Evolutionary conservation across 1,140 invertebrate species (phyloP).

Genomic region (Zophobas atratus): DNA sequence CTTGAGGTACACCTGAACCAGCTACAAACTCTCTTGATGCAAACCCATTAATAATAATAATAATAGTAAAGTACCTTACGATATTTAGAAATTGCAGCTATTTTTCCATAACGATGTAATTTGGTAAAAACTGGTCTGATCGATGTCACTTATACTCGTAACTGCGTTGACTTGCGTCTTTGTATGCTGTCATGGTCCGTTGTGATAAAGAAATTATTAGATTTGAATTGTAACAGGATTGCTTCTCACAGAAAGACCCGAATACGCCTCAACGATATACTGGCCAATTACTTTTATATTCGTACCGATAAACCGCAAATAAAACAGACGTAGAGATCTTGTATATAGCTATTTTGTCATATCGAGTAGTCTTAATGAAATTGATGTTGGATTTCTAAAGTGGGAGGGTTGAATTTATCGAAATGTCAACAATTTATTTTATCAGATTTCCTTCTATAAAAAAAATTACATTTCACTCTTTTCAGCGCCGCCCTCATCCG

Average conservation of each 20-base stretch:
- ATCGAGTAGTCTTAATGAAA: conserved; percentile 32
- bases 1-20: too few species aligned
- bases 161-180: conserved; percentile 14
- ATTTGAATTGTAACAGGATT: conserved; percentile 37
- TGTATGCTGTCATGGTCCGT: conserved; percentile 34
- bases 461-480: conserved; percentile 54
- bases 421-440: conserved; percentile 35
- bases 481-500: conserved; percentile 88
- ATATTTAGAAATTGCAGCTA: too few species aligned
- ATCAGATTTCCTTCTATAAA: conserved; percentile 3
- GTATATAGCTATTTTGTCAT: background rate
- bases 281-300: conserved; percentile 42
- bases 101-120: too few species aligned
- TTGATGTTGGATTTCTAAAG: conserved; percentile 38
- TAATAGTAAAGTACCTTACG: too few species aligned
- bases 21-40: too few species aligned
- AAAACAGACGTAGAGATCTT: conserved; percentile 37
- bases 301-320: conserved; percentile 38
- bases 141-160: background rate
- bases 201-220: conserved; percentile 32
- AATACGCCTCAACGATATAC: conserved; percentile 39
- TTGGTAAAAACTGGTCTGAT: background rate
- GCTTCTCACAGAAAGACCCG: conserved; percentile 32
- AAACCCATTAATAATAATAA: too few species aligned
- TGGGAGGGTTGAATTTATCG: conserved; percentile 35